These are phyloP conservation scores for Heterodera schachtii DNA, from an alignment of 1,140 invertebrate genomes.

Conservation along the genomic window DNA sequence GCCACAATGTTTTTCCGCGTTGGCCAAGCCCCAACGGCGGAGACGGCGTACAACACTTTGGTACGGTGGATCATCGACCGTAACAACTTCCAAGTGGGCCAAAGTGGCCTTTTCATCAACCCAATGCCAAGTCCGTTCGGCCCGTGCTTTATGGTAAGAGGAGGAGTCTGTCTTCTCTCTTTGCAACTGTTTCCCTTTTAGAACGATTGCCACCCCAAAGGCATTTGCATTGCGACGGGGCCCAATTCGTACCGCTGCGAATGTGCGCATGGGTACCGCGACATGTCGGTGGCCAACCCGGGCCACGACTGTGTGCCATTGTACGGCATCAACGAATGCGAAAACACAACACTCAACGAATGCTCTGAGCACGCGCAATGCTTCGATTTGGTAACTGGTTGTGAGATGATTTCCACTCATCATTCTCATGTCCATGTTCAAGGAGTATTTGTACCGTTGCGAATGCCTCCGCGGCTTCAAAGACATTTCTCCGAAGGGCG, in stretches of 20 bases:
- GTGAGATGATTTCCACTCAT: neutral
- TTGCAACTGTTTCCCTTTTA: neutral
- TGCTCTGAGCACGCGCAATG: conserved; percentile 60
- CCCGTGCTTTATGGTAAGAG: conserved; percentile 2
- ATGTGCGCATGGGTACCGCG: conserved; percentile 53
- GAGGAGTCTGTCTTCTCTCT: neutral
- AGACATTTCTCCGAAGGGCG: conserved; percentile 55
- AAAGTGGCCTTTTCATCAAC: conserved; percentile 61
- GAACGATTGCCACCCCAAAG: conserved; percentile 62
- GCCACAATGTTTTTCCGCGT: conserved; percentile 59
- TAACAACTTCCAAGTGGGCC: conserved; percentile 63
- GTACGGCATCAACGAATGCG: conserved; percentile 58
- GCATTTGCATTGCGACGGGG: conserved; percentile 60
- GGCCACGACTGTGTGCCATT: conserved; percentile 49
- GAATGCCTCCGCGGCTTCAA: conserved; percentile 53
- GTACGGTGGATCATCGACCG: conserved; percentile 59
- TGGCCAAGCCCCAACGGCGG: conserved; percentile 52
- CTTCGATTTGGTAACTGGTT: conserved; percentile 48
- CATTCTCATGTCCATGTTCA: neutral
- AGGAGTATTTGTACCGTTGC: conserved; percentile 62
- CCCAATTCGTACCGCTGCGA: conserved; percentile 58
- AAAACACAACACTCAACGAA: conserved; percentile 58
- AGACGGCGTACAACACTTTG: conserved; percentile 57
- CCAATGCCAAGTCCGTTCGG: conserved; percentile 49
- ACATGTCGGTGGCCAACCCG: conserved; percentile 56